Evolutionary conservation across 1,140 invertebrate genomes (phyloP).

Genomic region (Coelopa frigida): DNA sequence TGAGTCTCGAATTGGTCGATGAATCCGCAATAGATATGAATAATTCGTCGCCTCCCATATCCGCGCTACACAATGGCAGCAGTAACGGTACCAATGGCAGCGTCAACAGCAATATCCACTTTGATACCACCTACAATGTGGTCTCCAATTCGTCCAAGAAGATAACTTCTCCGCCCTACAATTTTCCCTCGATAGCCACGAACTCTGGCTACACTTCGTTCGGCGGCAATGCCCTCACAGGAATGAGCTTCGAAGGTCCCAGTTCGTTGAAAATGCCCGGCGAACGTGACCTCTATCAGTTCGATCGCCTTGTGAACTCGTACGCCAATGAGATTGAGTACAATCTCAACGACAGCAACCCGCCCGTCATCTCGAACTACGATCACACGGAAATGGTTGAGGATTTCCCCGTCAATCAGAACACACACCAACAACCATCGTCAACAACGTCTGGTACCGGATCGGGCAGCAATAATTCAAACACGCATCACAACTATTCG

Average conservation of each 20-base stretch:
- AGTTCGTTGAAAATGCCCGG: slow-evolving; percentile 32
- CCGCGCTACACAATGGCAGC: slow-evolving; percentile 5
- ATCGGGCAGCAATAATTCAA: slow-evolving; percentile 11
- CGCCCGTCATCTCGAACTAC: slow-evolving; percentile 38
- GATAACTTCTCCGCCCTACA: slow-evolving; percentile 11
- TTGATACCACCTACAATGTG: slow-evolving; percentile 4
- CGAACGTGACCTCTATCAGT: slow-evolving; percentile 24
- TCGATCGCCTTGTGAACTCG: slow-evolving; percentile 6
- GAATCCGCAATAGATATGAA: slow-evolving; percentile 17
- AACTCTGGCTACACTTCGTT: slow-evolving; percentile 6
- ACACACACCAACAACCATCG: slow-evolving; percentile 22
- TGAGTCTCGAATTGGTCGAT: slow-evolving; percentile 37
- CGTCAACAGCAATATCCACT: slow-evolving; percentile 12
- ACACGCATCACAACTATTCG: slow-evolving; percentile 3
- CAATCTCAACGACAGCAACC: slow-evolving; percentile 37
- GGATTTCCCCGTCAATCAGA: slow-evolving; percentile 43
- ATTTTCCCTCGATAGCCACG: slow-evolving; percentile 12
- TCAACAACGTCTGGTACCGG: slow-evolving; percentile 13
- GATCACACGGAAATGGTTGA: slow-evolving; percentile 40
- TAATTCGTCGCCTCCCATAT: not conserved
- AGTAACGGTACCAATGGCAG: slow-evolving; percentile 1
- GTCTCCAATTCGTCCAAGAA: slow-evolving; percentile 1
- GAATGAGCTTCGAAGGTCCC: slow-evolving; percentile 13
- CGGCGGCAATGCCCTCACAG: slow-evolving; percentile 8
- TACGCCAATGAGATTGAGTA: slow-evolving; percentile 26